Evolutionary conservation across 2,888 invertebrate species (phyloP).

Genomic region (Orgyia antiqua): DNA sequence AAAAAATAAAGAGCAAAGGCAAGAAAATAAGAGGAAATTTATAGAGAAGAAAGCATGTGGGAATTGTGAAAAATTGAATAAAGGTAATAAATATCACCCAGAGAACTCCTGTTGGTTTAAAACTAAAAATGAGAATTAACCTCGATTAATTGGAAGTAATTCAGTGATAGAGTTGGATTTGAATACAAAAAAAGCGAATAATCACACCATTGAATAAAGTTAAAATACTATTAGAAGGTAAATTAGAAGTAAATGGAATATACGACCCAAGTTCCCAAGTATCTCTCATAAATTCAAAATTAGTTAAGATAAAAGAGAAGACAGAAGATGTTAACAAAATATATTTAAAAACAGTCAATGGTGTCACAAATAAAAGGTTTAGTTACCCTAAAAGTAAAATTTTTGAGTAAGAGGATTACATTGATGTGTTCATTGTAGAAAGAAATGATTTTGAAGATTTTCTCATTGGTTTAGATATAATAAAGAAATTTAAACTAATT

Average conservation of each 20-base stretch:
- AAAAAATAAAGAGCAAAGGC: not conserved
- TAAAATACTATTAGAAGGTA: slow-evolving; percentile 8
- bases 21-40: not conserved
- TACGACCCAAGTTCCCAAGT: slow-evolving; percentile 5
- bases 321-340: slow-evolving; percentile 7
- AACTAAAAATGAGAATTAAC: slow-evolving; percentile 1
- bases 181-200: slow-evolving; percentile 4
- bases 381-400: slow-evolving; percentile 9
- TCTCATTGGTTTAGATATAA: slow-evolving; percentile 12
- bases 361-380: slow-evolving; percentile 8
- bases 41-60: slow-evolving; percentile 1
- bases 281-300: slow-evolving; percentile 4
- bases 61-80: slow-evolving; percentile 3
- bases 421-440: slow-evolving; percentile 7
- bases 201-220: slow-evolving; percentile 6
- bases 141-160: slow-evolving; percentile 1
- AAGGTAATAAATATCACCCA: slow-evolving; percentile 2
- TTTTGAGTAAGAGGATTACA: slow-evolving; percentile 2
- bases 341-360: slow-evolving; percentile 14
- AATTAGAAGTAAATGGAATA: slow-evolving; percentile 7
- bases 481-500: slow-evolving; percentile 9
- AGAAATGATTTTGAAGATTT: slow-evolving; percentile 6
- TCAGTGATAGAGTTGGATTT: slow-evolving; percentile 1
- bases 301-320: slow-evolving; percentile 2
- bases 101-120: slow-evolving; percentile 3